Evolutionary conservation across 1,140 invertebrate genomes (phyloP).

Genomic region (Drosophila oshimai): DNA sequence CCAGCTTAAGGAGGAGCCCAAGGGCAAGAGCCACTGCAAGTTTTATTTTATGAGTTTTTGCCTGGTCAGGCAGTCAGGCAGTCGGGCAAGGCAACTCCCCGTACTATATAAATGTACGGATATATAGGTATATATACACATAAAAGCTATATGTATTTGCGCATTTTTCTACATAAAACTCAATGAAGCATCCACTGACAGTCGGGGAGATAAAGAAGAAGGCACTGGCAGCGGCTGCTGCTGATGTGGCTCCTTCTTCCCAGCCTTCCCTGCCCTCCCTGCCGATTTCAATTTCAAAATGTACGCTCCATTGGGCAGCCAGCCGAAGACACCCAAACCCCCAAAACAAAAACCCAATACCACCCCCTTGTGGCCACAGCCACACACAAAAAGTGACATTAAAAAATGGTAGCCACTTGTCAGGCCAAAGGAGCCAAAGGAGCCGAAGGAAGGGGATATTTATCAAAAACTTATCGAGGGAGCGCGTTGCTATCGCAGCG

Average conservation of each 20-base stretch:
- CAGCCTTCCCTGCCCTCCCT: conserved; percentile 24
- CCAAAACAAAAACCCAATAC: too few species aligned
- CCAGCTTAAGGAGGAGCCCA: conserved; percentile 69
- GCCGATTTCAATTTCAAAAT: conserved; percentile 78
- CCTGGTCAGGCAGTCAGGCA: conserved; percentile 16
- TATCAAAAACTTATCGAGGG: conserved; percentile 60
- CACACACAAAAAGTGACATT: conserved; percentile 73
- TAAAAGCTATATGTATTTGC: conserved; percentile 25
- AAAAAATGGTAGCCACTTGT: conserved; percentile 77
- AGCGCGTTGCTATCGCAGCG: background rate
- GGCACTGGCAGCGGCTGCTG: conserved; percentile 36
- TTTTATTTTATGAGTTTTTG: conserved; percentile 73
- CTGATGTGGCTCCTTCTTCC: conserved; percentile 1
- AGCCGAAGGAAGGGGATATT: conserved; percentile 22
- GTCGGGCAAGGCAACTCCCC: conserved; percentile 3
- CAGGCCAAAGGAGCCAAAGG: conserved; percentile 16
- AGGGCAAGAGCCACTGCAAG: conserved; percentile 30
- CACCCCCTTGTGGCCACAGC: background rate
- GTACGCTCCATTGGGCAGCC: conserved; percentile 72
- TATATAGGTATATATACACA: background rate
- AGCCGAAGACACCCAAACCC: background rate
- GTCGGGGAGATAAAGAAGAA: conserved; percentile 62
- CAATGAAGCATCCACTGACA: conserved; percentile 71
- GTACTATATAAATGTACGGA: background rate
- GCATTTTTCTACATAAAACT: conserved; percentile 66